Evolutionary conservation across 2,797 vertebrate genomes (phyloP).

Genomic region (Strix occidentalis): DNA sequence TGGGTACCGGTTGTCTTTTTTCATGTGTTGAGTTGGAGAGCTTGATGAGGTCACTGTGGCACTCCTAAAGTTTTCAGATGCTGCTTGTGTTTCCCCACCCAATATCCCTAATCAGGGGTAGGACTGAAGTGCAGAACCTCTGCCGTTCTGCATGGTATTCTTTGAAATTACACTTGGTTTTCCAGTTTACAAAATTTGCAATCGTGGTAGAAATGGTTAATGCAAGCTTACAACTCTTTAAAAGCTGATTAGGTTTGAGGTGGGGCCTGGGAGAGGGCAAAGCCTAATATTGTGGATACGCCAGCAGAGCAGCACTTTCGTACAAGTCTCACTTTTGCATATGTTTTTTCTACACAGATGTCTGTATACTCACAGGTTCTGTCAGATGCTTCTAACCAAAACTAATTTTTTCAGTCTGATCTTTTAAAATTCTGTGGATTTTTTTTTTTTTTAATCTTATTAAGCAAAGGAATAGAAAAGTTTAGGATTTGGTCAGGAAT

Average conservation of each 20-base stretch:
- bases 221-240: background rate
- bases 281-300: background rate
- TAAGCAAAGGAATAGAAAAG: background rate
- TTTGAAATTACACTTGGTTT: background rate
- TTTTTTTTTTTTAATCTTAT: background rate
- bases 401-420: background rate
- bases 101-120: fast-evolving
- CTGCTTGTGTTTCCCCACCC: background rate
- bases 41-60: background rate
- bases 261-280: background rate
- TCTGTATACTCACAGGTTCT: background rate
- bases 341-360: background rate
- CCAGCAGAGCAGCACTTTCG: background rate
- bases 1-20: background rate
- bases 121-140: background rate
- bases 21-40: background rate
- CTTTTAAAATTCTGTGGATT: background rate
- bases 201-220: background rate
- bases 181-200: background rate
- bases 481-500: background rate
- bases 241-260: background rate
- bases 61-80: background rate
- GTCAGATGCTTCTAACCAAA: background rate
- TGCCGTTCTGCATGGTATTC: background rate
- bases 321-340: background rate